A percentile compares a stretch with the other conserved stretches of the same genome.
phyloP scores from a whole-genome alignment of 53 echinoderm and acorn worm genomes.

The Holothuria leucospilota region DNA sequence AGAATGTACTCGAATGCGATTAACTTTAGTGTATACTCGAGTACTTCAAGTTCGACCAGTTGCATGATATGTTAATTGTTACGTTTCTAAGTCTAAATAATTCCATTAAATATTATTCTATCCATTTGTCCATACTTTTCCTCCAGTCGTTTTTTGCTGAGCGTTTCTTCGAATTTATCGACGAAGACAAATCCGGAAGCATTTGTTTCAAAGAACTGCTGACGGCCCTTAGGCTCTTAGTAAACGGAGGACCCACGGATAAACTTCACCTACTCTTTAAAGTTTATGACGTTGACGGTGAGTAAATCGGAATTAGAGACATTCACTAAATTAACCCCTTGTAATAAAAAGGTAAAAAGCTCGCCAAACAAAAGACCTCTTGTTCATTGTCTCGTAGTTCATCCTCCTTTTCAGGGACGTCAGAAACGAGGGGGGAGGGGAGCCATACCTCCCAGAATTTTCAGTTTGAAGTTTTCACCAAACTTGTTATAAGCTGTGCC shows the following conservation, averaged over 20 bases:
- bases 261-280: constrained; percentile 81
- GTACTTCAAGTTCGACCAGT: too few species aligned
- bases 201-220: constrained; percentile 81
- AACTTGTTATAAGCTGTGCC: too few species aligned
- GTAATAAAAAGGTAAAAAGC: not conserved
- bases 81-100: not conserved
- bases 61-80: too few species aligned
- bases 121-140: not conserved
- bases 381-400: too few species aligned
- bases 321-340: not conserved
- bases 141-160: constrained; percentile 91
- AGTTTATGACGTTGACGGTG: constrained; percentile 93
- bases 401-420: too few species aligned
- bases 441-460: too few species aligned
- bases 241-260: constrained; percentile 75
- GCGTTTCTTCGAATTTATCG: constrained; percentile 89
- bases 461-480: too few species aligned
- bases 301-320: not conserved
- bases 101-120: not conserved
- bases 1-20: too few species aligned
- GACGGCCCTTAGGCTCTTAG: constrained; percentile 67
- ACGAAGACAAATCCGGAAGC: constrained; percentile 76
- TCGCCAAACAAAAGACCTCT: too few species aligned
- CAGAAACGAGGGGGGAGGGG: too few species aligned
- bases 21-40: too few species aligned